Percentiles rank a stretch among this genome's conserved stretches.
Evolutionary conservation across 2,113 vertebrate species (phyloP).

Genomic region (Gadus macrocephalus): DNA sequence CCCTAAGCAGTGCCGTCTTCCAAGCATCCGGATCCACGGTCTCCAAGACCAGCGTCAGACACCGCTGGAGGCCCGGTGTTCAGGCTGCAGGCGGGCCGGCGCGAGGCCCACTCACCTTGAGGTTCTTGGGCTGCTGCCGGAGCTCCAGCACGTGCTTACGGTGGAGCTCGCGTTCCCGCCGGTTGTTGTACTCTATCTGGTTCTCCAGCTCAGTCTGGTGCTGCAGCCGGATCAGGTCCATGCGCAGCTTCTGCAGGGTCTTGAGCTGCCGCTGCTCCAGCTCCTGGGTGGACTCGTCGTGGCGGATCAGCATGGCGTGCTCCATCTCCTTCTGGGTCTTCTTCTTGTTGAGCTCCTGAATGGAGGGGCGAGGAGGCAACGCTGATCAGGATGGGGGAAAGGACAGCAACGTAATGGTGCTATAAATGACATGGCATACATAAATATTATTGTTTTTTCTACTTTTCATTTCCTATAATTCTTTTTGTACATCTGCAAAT

Average conservation of each 20-base stretch:
- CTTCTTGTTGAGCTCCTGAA: slow-evolving; percentile 94
- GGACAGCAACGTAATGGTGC: too few species aligned
- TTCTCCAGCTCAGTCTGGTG: slow-evolving; percentile 99
- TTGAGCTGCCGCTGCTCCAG: slow-evolving; percentile 94
- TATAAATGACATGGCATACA: too few species aligned
- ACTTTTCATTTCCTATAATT: too few species aligned
- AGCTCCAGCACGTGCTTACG: slow-evolving; percentile 98
- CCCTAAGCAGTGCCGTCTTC: too few species aligned
- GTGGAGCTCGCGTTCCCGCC: slow-evolving; percentile 92
- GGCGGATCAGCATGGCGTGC: slow-evolving; percentile 96
- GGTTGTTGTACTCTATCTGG: slow-evolving; percentile 99
- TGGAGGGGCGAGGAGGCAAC: not conserved
- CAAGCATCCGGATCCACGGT: too few species aligned
- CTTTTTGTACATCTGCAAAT: too few species aligned
- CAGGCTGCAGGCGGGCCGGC: too few species aligned
- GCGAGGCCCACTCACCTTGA: slow-evolving; percentile 77
- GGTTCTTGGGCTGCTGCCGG: slow-evolving; percentile 97
- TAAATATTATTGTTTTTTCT: too few species aligned
- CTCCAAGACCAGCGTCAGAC: too few species aligned
- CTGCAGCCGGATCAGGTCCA: slow-evolving; percentile 98
- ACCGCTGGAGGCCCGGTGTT: too few species aligned
- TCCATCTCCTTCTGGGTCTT: slow-evolving; percentile 98
- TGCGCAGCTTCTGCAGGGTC: slow-evolving; percentile 93
- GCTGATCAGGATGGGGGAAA: too few species aligned
- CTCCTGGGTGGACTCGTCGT: slow-evolving; percentile 96